Percentiles rank a stretch among this genome's conserved stretches.
phyloP scores from a whole-genome alignment of 2,113 vertebrate genomes.

The Catharus fuscescens region DNA sequence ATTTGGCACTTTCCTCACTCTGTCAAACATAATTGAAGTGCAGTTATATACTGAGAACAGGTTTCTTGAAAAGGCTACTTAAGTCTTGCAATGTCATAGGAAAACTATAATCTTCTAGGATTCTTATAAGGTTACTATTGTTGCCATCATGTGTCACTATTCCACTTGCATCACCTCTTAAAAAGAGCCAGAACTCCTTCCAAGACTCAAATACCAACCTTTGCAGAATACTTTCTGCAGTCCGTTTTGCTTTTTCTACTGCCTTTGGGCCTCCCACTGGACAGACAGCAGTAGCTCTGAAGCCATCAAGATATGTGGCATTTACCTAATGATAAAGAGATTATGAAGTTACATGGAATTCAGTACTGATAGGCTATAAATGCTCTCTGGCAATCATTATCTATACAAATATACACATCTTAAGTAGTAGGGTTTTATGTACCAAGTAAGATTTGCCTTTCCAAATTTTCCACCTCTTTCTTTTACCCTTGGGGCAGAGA shows the following conservation, averaged over 20 bases:
- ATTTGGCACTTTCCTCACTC: not conserved
- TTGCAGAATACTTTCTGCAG: constrained; percentile 83
- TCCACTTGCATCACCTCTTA: not conserved
- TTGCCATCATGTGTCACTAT: not conserved
- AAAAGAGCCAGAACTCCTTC: not conserved
- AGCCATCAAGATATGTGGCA: constrained; percentile 85
- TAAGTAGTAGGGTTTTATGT: not conserved
- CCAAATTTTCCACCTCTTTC: not conserved
- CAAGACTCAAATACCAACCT: constrained; percentile 65
- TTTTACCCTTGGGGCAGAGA: not conserved
- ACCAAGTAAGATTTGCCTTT: not conserved
- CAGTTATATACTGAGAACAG: not conserved
- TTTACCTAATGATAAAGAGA: constrained; percentile 75
- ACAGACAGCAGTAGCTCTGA: constrained; percentile 86
- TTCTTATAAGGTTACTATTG: not conserved
- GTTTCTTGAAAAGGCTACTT: not conserved
- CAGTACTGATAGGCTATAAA: not conserved
- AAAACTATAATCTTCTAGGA: not conserved
- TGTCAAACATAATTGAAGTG: not conserved
- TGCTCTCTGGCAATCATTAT: not conserved
- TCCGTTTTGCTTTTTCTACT: constrained; percentile 78
- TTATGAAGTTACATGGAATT: not conserved
- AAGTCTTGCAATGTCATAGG: not conserved
- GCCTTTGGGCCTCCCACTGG: constrained; percentile 80
- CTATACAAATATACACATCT: not conserved